A percentile compares a stretch with the other conserved stretches of the same genome.
Evolutionary conservation across 1,140 invertebrate genomes (phyloP).

Genomic region (Portunus trituberculatus): DNA sequence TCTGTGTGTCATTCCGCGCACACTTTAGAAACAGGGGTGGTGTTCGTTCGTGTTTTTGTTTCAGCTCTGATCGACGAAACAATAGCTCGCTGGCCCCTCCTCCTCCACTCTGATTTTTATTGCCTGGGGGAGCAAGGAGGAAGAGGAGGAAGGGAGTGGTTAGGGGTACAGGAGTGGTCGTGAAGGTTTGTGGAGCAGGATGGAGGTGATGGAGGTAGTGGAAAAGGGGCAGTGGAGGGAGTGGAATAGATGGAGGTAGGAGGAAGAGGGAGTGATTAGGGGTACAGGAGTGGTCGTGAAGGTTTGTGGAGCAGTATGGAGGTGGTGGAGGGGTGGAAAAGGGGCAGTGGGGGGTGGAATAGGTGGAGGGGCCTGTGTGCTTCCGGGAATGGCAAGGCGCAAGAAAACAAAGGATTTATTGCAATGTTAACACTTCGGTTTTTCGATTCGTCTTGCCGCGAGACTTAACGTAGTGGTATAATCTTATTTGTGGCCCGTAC

Average conservation of each 20-base stretch:
- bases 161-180: too few species aligned
- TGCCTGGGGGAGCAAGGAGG: neutral
- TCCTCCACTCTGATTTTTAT: too few species aligned
- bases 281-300: too few species aligned
- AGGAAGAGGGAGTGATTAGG: too few species aligned
- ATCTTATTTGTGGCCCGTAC: neutral
- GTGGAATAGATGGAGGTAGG: neutral
- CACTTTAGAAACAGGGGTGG: too few species aligned
- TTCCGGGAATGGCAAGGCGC: neutral
- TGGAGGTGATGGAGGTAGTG: neutral
- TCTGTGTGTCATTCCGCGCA: too few species aligned
- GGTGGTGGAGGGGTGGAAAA: neutral
- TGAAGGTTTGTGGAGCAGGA: too few species aligned
- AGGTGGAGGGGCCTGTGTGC: neutral
- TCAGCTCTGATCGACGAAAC: too few species aligned
- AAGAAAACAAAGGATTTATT: conserved; percentile 13
- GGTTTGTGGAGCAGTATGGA: neutral
- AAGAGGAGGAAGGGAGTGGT: neutral
- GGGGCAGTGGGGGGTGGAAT: neutral
- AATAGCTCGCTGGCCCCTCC: too few species aligned
- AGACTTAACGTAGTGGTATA: neutral
- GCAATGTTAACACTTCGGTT: neutral
- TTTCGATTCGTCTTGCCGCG: neutral
- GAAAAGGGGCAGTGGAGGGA: neutral
- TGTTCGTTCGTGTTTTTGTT: too few species aligned